Base-by-base conservation (phyloP, 2,797 vertebrate genomes). In the Geotria australis region DNA sequence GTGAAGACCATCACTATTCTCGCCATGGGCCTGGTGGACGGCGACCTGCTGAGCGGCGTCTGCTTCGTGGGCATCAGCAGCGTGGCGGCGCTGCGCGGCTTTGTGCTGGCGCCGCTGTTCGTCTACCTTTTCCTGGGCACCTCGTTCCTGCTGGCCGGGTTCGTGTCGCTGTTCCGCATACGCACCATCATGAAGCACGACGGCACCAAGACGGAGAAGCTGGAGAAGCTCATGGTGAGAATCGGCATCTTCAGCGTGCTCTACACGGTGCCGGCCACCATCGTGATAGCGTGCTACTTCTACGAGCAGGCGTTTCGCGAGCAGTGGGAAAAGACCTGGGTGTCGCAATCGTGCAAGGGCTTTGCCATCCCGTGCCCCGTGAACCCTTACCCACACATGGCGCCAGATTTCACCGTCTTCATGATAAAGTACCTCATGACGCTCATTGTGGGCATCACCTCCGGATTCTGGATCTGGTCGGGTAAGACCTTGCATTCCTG, bases 141-240 rank as follows among this genome's bases (percentile, higher is more conserved):
- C 2, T 98, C 89, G n/a, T 98, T 98, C 72, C 72, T 98, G n/a
- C 75, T 98, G 57, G 89, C 89, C 1, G 89, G 89, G 58, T 98
- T 98, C 1, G 89, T 98, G 59, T 95, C 88, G 2, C 77, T 95
- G 48, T 98, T 95, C 67, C 78, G 89, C 47, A 98, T 98, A 69
- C 74, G 89, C 65, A 98, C 89, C 67, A 93, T 98, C 71, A 98
- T 95, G 89, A 98, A 98, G 62, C 89, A 95, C 1, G 88, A 91
- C 8, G 89, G 89, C 60, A 93, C 81, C 68, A 95, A 95, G 71
- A 98, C 89, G 0, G 89, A 98, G 73, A 98, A 95, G 66, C 67
- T 98, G 74, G 89, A 98, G 71, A 91, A 84, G 74, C 67, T 98
- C 58, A 98, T 98, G 89, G 89, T 98, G 58, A 78, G 89, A 47